Conservation (phyloP, 1,140 invertebrate genomes). For the Hesperophylax magnus region DNA sequence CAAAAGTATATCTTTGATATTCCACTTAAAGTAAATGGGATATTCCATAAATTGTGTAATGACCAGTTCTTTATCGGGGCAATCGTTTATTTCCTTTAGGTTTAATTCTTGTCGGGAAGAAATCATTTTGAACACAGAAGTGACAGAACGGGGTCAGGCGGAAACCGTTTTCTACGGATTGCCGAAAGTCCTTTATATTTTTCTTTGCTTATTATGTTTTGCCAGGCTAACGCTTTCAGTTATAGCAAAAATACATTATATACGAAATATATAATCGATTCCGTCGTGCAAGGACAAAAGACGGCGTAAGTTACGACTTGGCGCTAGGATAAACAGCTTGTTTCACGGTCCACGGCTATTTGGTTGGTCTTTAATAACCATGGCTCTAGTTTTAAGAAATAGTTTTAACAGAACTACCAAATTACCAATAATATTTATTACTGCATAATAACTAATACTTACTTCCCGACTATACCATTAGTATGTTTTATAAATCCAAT, state of each 20-base stretch:
- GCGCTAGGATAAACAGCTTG: no score
- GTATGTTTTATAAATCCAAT: no score
- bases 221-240: background rate
- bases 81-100: background rate
- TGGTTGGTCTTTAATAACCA: no score
- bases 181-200: background rate
- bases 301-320: no score
- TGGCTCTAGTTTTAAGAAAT: no score
- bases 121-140: slow-evolving; percentile 7
- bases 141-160: slow-evolving; percentile 4
- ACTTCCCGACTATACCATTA: no score
- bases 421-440: no score
- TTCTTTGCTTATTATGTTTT: background rate
- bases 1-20: background rate
- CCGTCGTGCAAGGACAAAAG: no score
- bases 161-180: background rate
- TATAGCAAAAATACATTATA: background rate
- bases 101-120: background rate
- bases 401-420: no score
- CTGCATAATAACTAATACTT: no score
- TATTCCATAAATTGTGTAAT: slow-evolving; percentile 23
- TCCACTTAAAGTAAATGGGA: slow-evolving; percentile 15
- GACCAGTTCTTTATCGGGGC: background rate
- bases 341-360: no score
- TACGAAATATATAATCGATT: no score